Base-by-base conservation (phyloP, 1,140 invertebrate species). In the Mamestra configurata region DNA sequence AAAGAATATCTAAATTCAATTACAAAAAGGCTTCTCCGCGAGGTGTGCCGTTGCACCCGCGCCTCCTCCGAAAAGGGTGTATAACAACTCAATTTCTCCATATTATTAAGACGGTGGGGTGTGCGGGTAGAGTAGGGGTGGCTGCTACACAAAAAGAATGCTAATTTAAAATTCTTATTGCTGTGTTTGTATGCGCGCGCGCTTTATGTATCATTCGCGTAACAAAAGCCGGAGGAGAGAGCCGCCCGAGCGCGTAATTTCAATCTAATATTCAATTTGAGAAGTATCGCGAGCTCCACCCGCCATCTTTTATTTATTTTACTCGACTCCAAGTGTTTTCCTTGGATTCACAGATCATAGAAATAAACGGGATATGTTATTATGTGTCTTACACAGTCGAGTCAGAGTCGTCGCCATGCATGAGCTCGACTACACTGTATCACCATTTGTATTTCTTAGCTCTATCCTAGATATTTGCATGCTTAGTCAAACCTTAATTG, bases 91-190 rank as follows among this genome's bases (percentile, higher is more conserved):
- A 93, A 94, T 93, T 93, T 89, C 91, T 92, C 87, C 91, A 92
- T 92, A 92, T 92, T 94, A 93, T 93, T 93, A 93, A 94, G 92
- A 93, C 87, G 86, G 84, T 81, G 85, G 91, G 89, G 90, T 87
- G 89, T 82, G 86, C 83, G 84, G 80, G 84, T 89, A 86, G 83
- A 84, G 82, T 80, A 86, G 81, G 92, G 90, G 89, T 90, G 90
- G 92, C 83, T 80, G 87, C 86, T 86, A 83, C 88, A 93, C 90
- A 93, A 93, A 94, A 94, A 94, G 92, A 94, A 94, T 93, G 91
- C 93, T 93, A 94, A 94, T 94, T 94, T 94, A 92, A 94, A 92
- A 94, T 93, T 93, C 92, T 89, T 93, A 94, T 94, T 93, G 89
- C 89, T 87, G 86, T 92, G 88, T 93, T 89, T 92, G 87, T 92